Conservation (phyloP, 1,140 invertebrate genomes). For the Nasonia vitripennis region DNA sequence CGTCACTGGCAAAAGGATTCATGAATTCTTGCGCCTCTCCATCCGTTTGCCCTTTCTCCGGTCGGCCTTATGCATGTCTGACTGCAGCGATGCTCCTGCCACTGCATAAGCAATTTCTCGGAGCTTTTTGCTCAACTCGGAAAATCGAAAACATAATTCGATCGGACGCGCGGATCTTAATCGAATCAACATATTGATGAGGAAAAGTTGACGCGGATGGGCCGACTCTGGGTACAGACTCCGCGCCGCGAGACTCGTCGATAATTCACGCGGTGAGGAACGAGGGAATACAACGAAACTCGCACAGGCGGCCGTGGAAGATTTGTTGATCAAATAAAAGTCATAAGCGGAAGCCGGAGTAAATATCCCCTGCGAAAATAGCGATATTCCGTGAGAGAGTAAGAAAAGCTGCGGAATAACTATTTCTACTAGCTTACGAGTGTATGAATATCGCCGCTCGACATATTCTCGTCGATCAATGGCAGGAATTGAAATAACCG, state of each 20-base stretch:
- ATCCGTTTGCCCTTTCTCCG: neutral
- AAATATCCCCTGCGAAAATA: too few species aligned
- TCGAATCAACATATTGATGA: slow-evolving; percentile 21
- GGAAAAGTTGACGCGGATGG: neutral
- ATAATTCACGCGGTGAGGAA: neutral
- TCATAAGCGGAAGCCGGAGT: too few species aligned
- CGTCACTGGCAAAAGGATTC: slow-evolving; percentile 2
- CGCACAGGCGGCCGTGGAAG: too few species aligned
- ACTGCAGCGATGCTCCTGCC: neutral
- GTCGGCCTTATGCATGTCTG: slow-evolving; percentile 18
- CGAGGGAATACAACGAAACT: neutral
- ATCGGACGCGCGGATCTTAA: slow-evolving; percentile 5
- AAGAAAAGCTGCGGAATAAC: too few species aligned
- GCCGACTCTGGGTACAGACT: neutral
- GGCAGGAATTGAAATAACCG: slow-evolving; percentile 21
- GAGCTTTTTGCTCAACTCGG: neutral
- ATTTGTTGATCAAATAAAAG: too few species aligned
- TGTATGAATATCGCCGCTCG: neutral
- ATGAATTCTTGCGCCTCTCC: slow-evolving; percentile 16
- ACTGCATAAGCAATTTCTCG: slow-evolving; percentile 35
- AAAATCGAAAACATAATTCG: slow-evolving; percentile 35
- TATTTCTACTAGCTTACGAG: too few species aligned
- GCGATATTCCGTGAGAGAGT: too few species aligned
- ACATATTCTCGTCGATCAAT: neutral
- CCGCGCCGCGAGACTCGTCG: neutral